Evolutionary conservation across 2,113 vertebrate species (phyloP), one percentile per base, ranked within the genome.

Genomic region (Elaphurus davidianus): DNA sequence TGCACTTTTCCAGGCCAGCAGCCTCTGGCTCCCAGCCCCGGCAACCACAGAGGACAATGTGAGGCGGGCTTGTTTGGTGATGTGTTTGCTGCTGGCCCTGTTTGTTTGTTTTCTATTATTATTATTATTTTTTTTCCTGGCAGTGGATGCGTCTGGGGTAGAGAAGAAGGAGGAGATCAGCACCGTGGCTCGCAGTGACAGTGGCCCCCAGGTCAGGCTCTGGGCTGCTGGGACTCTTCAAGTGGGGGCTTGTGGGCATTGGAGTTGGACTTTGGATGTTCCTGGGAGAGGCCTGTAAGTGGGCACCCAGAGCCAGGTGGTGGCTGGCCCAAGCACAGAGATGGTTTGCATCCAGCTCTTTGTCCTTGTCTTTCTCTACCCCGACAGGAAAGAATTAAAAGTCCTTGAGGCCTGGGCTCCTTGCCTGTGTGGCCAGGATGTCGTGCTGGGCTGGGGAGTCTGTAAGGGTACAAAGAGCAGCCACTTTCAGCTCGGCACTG

Each of bases 41-140:
- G 50, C 55, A 6, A 91, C 89, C 71, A 12, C 97, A 97, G 91
- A 98, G 94, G 94, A 98, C 98, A 98, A 97, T 97, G 88, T 25
- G 88, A 96, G 81, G 90, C 76, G 28, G 92, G 43, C 87, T 96
- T 95, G 94, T 90, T 91, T 90, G 94, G 90, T 67, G 91, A 86
- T 89, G 74, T 95, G 92, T 96, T 96, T 96, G 93, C 28, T 93
- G 74, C 84, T 87, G 62, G 87, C 59, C 94, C 59, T 90, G 88
- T 98, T 94, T 94, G 93, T 98, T 93, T 98, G 95, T 96, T 95
- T 97, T 96, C 89, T 36, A 2, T 90, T 27, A 25, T 43, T 13
- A 12, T 40, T 40, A 12, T 40, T 40, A 0, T 64, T 25, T 3
- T 76, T 43, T 93, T 94, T 88, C 94, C 87, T 98, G 96, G 93